Evolutionary conservation across 2,113 vertebrate species (phyloP).

Genomic region (Muntiacus muntjak): DNA sequence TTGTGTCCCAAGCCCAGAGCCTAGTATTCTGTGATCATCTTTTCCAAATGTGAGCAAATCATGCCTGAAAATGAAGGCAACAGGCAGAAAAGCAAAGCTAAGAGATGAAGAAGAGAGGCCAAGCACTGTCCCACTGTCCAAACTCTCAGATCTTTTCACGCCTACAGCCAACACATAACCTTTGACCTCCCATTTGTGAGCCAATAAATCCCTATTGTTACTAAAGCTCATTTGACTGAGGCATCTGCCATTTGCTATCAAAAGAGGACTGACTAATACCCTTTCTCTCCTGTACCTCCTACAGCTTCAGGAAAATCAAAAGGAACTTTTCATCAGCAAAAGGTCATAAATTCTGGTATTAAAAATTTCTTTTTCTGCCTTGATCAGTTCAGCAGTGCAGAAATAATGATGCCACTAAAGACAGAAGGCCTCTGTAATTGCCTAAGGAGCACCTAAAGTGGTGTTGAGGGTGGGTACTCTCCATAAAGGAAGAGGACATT

Average conservation of each 20-base stretch:
- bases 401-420: slow-evolving; percentile 46
- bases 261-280: not conserved
- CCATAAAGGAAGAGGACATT: slow-evolving; percentile 22
- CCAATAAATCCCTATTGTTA: not conserved
- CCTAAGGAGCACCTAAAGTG: slow-evolving; percentile 15
- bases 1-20: not conserved
- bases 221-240: not conserved
- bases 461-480: not conserved
- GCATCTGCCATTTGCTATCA: slow-evolving; percentile 8
- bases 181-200: not conserved
- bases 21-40: not conserved
- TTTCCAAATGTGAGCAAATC: not conserved
- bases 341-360: slow-evolving; percentile 28
- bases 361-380: slow-evolving; percentile 47
- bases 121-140: not conserved
- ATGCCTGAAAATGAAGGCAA: not conserved
- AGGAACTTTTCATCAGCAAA: slow-evolving; percentile 45
- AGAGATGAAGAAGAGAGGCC: not conserved
- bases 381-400: slow-evolving; percentile 32
- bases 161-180: not conserved
- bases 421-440: slow-evolving; percentile 8
- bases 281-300: not conserved
- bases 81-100: not conserved
- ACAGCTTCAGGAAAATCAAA: not conserved
- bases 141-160: not conserved